Conservation (phyloP, 2,113 vertebrate genomes). For the Chloropsis cyanopogon region DNA sequence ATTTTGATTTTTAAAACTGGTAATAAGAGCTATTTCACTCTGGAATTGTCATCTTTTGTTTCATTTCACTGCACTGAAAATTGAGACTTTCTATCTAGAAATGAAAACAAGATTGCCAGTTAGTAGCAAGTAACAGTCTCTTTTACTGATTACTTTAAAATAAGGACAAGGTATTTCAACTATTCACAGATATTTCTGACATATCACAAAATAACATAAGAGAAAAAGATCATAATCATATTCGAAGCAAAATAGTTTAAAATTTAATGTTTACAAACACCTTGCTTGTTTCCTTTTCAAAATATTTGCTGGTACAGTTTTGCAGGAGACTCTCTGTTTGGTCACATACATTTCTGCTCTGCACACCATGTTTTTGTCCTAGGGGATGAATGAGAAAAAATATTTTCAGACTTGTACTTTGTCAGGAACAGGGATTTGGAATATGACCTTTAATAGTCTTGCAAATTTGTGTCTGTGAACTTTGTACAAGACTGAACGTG, state of each 20-base stretch:
- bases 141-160: slow-evolving; percentile 51
- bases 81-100: neutral
- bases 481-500: neutral
- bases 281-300: neutral
- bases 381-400: neutral
- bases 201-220: neutral
- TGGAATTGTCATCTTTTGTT: neutral
- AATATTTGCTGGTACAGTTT: neutral
- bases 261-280: neutral
- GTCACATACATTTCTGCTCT: neutral
- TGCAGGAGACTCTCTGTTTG: neutral
- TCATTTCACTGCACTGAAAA: neutral
- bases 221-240: neutral
- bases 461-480: neutral
- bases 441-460: neutral
- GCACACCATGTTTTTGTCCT: neutral
- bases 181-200: slow-evolving; percentile 44
- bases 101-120: neutral
- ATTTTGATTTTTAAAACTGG: neutral
- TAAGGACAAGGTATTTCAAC: slow-evolving; percentile 10
- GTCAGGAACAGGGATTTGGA: neutral
- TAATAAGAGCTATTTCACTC: neutral
- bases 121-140: slow-evolving; percentile 4
- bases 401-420: neutral
- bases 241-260: neutral